Evolutionary conservation across 2,797 vertebrate species (phyloP).

Genomic region (Sus cebifrons): DNA sequence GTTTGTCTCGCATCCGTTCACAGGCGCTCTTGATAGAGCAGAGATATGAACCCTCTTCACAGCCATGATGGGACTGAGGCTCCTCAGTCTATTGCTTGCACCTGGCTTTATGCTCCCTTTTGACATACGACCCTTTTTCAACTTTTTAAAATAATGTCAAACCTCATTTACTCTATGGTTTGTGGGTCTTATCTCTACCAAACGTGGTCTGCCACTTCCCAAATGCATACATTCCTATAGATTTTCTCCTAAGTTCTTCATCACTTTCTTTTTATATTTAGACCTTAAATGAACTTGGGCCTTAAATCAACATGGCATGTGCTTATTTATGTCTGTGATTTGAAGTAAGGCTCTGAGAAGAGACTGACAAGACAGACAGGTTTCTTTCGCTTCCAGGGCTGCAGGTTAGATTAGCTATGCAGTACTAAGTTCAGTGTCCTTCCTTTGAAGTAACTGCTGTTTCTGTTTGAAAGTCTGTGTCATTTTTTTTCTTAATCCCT

Average conservation of each 20-base stretch:
- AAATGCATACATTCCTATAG: not conserved
- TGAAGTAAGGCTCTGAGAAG: not conserved
- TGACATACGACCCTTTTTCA: not conserved
- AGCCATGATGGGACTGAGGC: not conserved
- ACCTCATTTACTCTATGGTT: conserved; percentile 2
- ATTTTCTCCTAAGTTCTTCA: conserved; percentile 18
- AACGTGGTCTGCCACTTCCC: not conserved
- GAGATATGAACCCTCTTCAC: not conserved
- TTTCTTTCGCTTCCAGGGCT: not conserved
- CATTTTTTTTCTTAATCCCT: conserved; percentile 33
- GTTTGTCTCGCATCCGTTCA: not conserved
- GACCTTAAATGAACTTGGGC: conserved; percentile 11
- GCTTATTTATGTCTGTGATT: not conserved
- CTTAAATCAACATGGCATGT: not conserved
- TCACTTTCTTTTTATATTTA: conserved; percentile 30
- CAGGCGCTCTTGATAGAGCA: not conserved
- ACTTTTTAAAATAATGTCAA: conserved; percentile 7
- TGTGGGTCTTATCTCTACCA: not conserved
- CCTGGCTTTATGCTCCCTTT: not conserved
- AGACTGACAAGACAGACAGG: not conserved
- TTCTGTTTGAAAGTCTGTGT: not conserved
- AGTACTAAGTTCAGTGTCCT: not conserved
- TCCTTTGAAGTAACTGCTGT: not conserved
- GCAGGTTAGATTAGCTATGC: not conserved
- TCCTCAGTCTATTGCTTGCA: not conserved